Percentiles rank a stretch among this genome's conserved stretches.
Evolutionary conservation across 2,113 vertebrate species (phyloP).

Genomic region (Mustela nigripes): DNA sequence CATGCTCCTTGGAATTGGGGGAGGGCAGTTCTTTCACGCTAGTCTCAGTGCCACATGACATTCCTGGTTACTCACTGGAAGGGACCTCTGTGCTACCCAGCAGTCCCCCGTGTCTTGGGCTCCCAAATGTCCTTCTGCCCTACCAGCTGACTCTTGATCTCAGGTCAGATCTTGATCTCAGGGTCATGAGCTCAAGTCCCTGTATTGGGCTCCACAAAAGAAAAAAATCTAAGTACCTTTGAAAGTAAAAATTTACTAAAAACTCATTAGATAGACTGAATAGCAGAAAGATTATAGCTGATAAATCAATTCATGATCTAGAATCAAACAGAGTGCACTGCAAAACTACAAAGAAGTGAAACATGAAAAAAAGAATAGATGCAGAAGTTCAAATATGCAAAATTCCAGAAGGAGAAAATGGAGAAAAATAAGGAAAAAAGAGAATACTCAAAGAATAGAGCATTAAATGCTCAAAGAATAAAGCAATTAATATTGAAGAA

Average conservation of each 20-base stretch:
- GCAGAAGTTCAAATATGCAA: neutral
- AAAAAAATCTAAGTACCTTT: neutral
- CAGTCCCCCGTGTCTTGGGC: neutral
- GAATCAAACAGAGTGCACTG: neutral
- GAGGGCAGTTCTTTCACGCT: neutral
- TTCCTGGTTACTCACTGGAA: slow-evolving; percentile 34
- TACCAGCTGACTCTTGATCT: neutral
- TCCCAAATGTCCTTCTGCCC: neutral
- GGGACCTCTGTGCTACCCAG: neutral
- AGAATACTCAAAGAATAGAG: neutral
- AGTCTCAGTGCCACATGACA: neutral
- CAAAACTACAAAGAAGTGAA: neutral
- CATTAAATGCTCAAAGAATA: neutral
- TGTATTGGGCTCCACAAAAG: neutral
- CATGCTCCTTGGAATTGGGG: neutral
- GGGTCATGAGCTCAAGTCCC: neutral
- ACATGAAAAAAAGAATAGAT: neutral
- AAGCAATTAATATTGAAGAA: neutral
- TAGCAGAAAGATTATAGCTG: neutral
- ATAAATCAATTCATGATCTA: neutral
- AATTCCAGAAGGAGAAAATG: neutral
- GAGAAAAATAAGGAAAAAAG: neutral
- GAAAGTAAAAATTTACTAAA: neutral
- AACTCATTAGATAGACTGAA: neutral
- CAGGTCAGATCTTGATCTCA: neutral